Conservation (phyloP, 2,113 vertebrate species). For the Irena cyanogastra region DNA sequence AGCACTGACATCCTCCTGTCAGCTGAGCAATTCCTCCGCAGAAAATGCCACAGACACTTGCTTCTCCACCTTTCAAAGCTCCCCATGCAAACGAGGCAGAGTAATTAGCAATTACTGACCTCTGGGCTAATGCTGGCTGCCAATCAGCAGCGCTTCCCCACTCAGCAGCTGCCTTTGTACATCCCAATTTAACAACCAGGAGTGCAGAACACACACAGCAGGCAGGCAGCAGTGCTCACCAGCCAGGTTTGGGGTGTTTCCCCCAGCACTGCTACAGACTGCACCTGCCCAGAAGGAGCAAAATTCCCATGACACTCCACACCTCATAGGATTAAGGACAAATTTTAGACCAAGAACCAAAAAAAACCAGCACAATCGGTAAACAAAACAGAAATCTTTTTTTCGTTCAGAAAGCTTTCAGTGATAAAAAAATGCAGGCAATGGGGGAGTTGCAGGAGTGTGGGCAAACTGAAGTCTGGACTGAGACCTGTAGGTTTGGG, state of each 20-base stretch:
- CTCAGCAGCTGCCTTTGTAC: not conserved
- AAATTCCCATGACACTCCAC: not conserved
- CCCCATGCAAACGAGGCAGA: constrained; percentile 54
- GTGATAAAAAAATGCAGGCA: not conserved
- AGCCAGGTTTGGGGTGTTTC: not conserved
- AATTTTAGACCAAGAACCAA: not conserved
- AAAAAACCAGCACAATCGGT: not conserved
- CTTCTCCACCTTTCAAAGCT: constrained; percentile 56
- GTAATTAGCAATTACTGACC: constrained; percentile 70
- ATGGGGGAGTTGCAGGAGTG: accelerated
- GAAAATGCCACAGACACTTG: constrained; percentile 62
- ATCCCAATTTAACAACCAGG: not conserved
- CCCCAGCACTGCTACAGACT: not conserved
- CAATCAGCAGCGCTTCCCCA: not conserved
- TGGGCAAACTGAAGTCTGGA: not conserved
- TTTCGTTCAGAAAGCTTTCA: not conserved
- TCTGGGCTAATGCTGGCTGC: constrained; percentile 43
- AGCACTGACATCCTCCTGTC: constrained; percentile 49
- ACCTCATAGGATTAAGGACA: not conserved
- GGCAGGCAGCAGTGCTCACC: accelerated
- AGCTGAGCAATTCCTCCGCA: constrained; percentile 59
- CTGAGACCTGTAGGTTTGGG: not conserved
- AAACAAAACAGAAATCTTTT: not conserved
- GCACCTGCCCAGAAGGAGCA: not conserved
- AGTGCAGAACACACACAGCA: not conserved